These are phyloP conservation scores for Fopius arisanus DNA, from an alignment of 1,140 invertebrate species.

Conservation along the genomic window DNA sequence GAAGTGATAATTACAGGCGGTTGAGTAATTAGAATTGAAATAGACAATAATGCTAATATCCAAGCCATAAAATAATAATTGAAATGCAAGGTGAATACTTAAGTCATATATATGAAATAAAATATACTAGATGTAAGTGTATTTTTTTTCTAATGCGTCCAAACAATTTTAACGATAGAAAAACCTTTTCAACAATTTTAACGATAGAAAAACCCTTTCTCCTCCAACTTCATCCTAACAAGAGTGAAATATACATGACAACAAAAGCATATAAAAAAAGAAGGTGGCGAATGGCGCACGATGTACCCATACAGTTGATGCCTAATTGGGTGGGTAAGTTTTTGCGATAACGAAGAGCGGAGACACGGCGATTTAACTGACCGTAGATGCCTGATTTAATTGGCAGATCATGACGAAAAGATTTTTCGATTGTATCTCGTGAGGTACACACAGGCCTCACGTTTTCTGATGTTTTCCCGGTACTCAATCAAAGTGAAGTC, in stretches of 20 bases:
- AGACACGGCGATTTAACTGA: slow-evolving; percentile 7
- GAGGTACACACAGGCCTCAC: not conserved
- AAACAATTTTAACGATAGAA: not conserved
- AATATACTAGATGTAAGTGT: too few species aligned
- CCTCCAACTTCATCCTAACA: not conserved
- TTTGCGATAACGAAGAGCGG: slow-evolving; percentile 21
- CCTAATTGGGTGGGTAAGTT: slow-evolving; percentile 33
- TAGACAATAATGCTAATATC: too few species aligned
- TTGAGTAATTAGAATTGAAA: too few species aligned
- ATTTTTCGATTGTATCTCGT: slow-evolving; percentile 2
- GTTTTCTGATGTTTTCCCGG: not conserved
- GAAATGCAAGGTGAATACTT: too few species aligned
- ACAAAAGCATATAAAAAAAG: slow-evolving; percentile 14
- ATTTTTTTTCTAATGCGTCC: too few species aligned
- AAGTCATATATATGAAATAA: too few species aligned
- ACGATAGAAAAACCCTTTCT: not conserved
- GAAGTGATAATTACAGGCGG: too few species aligned
- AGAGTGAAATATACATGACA: not conserved
- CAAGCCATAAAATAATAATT: too few species aligned
- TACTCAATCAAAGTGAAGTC: not conserved
- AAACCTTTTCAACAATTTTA: not conserved
- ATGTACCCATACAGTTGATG: slow-evolving; percentile 21
- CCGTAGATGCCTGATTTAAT: slow-evolving; percentile 33
- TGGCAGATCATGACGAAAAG: slow-evolving; percentile 25
- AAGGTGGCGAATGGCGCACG: slow-evolving; percentile 2